Evolutionary conservation across 2,113 vertebrate genomes (phyloP).

Genomic region (Pithys albifrons): DNA sequence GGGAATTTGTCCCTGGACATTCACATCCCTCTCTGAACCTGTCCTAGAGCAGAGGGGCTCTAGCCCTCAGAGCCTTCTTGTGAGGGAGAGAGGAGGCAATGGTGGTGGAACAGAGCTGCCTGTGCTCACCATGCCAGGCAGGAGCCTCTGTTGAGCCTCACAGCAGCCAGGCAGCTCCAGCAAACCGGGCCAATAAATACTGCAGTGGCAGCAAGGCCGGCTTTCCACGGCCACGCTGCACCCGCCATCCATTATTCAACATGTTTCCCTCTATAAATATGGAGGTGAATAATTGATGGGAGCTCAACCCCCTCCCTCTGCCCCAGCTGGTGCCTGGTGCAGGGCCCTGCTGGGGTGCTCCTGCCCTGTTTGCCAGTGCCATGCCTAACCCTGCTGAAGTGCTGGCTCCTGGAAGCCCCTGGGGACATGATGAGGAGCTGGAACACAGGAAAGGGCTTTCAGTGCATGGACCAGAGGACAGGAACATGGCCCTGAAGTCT

Average conservation of each 20-base stretch:
- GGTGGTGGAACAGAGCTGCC: neutral
- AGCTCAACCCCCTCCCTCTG: neutral
- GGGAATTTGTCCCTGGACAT: neutral
- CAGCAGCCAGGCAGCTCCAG: neutral
- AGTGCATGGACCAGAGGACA: neutral
- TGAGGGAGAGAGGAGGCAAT: neutral
- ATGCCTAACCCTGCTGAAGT: neutral
- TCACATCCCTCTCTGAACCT: neutral
- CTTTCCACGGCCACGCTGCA: neutral
- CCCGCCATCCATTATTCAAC: neutral
- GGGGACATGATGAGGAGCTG: neutral
- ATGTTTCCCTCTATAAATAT: slow-evolving; percentile 28
- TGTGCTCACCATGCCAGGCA: rapidly evolving
- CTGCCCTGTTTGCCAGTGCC: neutral
- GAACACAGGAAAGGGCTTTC: rapidly evolving
- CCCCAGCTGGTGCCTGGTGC: rapidly evolving
- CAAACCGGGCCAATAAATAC: neutral
- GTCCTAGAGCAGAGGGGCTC: neutral
- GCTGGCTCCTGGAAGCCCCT: rapidly evolving
- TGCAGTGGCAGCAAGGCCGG: neutral
- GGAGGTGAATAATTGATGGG: slow-evolving; percentile 49
- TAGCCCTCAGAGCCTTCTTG: rapidly evolving
- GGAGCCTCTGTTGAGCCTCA: rapidly evolving
- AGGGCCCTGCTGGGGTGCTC: rapidly evolving
- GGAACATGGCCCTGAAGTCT: rapidly evolving